A percentile compares a stretch with the other conserved stretches of the same genome.
phyloP scores from a whole-genome alignment of 2,113 vertebrate species.

The Oryzias celebensis region DNA sequence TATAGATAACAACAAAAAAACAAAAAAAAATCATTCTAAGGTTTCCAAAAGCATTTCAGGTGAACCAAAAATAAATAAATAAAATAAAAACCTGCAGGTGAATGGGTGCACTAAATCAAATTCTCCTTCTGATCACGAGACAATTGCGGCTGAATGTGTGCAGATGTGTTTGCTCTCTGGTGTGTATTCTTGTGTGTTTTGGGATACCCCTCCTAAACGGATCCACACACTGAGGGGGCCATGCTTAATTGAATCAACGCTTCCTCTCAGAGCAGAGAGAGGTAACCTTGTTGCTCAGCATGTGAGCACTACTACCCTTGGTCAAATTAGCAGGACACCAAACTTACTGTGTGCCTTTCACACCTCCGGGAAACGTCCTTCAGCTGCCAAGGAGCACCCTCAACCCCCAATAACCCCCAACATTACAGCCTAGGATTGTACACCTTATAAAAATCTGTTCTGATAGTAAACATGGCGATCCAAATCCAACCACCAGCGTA shows the following conservation, averaged over 20 bases:
- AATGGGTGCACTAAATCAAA: too few species aligned
- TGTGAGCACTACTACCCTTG: conserved; percentile 51
- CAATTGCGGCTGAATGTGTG: too few species aligned
- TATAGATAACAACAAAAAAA: too few species aligned
- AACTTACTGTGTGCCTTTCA: conserved; percentile 59
- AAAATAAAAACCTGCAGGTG: too few species aligned
- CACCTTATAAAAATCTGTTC: neutral
- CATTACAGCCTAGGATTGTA: neutral
- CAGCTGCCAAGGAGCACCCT: conserved; percentile 73
- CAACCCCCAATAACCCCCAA: neutral
- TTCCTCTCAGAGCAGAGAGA: conserved; percentile 78
- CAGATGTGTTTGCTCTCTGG: too few species aligned
- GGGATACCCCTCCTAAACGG: conserved; percentile 83
- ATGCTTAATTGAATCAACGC: conserved; percentile 92
- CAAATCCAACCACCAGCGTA: too few species aligned
- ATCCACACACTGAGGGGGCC: conserved; percentile 80
- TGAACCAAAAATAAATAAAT: too few species aligned
- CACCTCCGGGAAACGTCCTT: conserved; percentile 81
- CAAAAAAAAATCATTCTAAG: too few species aligned
- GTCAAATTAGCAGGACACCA: conserved; percentile 80
- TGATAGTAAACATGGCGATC: too few species aligned
- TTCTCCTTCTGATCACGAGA: too few species aligned
- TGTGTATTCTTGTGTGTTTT: neutral
- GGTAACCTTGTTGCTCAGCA: conserved; percentile 90
- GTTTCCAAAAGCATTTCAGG: too few species aligned